These are phyloP conservation scores for Gryllus longicercus DNA, from an alignment of 2,888 invertebrate species.

Conservation along the genomic window DNA sequence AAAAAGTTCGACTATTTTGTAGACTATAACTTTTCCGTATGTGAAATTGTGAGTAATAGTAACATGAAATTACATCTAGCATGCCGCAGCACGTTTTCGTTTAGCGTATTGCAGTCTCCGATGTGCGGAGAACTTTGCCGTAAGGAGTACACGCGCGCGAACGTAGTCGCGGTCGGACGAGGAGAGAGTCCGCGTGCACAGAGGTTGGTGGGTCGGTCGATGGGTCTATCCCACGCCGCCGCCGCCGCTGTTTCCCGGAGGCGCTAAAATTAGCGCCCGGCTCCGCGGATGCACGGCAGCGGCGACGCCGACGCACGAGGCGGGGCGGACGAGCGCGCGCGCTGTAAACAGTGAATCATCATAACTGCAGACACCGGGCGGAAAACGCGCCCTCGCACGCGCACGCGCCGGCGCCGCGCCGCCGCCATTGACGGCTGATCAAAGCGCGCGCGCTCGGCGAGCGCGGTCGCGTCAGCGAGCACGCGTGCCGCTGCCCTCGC, in stretches of 20 bases:
- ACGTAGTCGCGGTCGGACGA: too few relatives aligned
- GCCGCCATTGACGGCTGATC: conserved; percentile 11
- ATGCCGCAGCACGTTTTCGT: too few relatives aligned
- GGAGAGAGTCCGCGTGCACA: too few relatives aligned
- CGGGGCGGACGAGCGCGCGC: neutral
- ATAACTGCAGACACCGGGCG: neutral
- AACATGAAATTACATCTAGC: too few relatives aligned
- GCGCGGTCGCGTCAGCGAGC: neutral
- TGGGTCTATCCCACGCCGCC: neutral
- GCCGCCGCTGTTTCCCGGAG: neutral
- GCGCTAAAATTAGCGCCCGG: conserved; percentile 10
- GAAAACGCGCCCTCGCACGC: neutral
- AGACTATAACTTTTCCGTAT: too few relatives aligned
- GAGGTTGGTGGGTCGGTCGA: neutral
- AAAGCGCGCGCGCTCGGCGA: conserved; percentile 2
- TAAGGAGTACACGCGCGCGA: too few relatives aligned
- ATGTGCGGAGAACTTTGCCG: too few relatives aligned
- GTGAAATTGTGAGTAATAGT: too few relatives aligned
- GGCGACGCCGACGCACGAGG: neutral
- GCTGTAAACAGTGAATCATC: neutral
- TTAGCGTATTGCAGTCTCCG: too few relatives aligned
- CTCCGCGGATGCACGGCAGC: neutral
- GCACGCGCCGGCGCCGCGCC: neutral
- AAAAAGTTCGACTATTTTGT: too few relatives aligned
- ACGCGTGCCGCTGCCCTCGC: neutral